These are phyloP conservation scores for Papilio polytes DNA, from an alignment of 1,140 invertebrate genomes.

Conservation along the genomic window DNA sequence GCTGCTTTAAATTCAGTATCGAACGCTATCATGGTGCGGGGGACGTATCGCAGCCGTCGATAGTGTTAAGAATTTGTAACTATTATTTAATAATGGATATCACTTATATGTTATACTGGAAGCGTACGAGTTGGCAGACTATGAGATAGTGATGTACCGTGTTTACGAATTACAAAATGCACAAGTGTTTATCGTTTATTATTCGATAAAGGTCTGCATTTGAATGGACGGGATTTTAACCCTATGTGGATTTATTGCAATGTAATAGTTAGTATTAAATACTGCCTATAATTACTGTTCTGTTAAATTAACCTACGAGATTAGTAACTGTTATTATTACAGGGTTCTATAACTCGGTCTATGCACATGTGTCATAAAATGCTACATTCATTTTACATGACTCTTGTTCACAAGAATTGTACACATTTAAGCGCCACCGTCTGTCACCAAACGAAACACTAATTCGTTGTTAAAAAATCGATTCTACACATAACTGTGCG, in stretches of 20 bases:
- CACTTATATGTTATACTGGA: background rate
- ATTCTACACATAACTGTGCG: conserved; percentile 56
- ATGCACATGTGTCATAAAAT: conserved; percentile 24
- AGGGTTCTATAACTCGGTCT: background rate
- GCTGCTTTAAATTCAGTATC: conserved; percentile 59
- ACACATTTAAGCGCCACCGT: conserved; percentile 1
- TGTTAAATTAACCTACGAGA: background rate
- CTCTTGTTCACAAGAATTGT: background rate
- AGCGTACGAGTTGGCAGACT: conserved; percentile 11
- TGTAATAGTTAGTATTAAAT: too few species aligned
- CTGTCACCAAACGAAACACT: conserved; percentile 6
- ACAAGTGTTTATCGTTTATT: background rate
- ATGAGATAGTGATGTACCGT: background rate
- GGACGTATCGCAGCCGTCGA: conserved; percentile 29
- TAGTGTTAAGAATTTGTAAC: conserved; percentile 34
- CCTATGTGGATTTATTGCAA: background rate
- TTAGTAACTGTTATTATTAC: too few species aligned
- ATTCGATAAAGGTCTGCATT: background rate
- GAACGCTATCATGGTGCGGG: conserved; percentile 38
- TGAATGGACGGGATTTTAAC: background rate
- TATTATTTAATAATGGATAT: conserved; percentile 26
- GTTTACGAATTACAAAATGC: conserved; percentile 5
- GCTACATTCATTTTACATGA: conserved; percentile 28
- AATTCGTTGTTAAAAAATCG: conserved; percentile 50
- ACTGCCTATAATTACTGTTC: background rate